phyloP scores from a whole-genome alignment of 2,888 invertebrate species.

The Polyploca ridens region DNA sequence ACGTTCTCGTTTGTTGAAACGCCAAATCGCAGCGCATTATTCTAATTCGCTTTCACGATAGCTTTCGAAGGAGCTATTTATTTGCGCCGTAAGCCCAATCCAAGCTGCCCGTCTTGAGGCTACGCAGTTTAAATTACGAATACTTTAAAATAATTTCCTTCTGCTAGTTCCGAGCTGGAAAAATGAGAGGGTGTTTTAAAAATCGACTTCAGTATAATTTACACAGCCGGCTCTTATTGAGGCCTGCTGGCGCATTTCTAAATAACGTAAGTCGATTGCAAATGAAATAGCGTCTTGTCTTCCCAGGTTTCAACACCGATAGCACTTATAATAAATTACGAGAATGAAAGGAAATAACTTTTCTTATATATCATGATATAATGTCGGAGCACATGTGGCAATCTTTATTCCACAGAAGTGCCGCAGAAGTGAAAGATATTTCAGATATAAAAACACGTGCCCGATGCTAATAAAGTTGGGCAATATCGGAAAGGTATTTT shows the following conservation, averaged over 20 bases:
- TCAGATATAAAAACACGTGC: conserved; percentile 80
- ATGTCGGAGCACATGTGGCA: conserved; percentile 67
- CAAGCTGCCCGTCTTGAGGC: conserved; percentile 42
- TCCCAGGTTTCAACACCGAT: conserved; percentile 45
- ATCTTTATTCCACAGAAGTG: conserved; percentile 70
- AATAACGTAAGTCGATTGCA: conserved; percentile 48
- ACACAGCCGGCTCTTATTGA: background rate
- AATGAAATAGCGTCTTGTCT: conserved; percentile 49
- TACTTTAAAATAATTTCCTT: conserved; percentile 16
- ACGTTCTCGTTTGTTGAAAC: conserved; percentile 80
- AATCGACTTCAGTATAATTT: background rate
- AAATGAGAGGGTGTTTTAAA: background rate
- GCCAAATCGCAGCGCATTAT: conserved; percentile 83
- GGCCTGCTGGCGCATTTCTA: conserved; percentile 29
- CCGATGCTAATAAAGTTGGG: conserved; percentile 81
- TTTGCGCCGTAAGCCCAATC: conserved; percentile 73
- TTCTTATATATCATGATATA: conserved; percentile 65
- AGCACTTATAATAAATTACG: conserved; percentile 59
- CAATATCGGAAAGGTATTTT: conserved; percentile 82
- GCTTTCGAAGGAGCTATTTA: conserved; percentile 82
- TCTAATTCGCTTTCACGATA: conserved; percentile 81
- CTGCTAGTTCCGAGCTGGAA: background rate
- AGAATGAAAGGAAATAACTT: conserved; percentile 61
- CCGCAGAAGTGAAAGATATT: conserved; percentile 76
- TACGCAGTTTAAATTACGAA: conserved; percentile 54